Conservation (phyloP, 1,140 invertebrate species). For the Aporrectodea caliginosa region DNA sequence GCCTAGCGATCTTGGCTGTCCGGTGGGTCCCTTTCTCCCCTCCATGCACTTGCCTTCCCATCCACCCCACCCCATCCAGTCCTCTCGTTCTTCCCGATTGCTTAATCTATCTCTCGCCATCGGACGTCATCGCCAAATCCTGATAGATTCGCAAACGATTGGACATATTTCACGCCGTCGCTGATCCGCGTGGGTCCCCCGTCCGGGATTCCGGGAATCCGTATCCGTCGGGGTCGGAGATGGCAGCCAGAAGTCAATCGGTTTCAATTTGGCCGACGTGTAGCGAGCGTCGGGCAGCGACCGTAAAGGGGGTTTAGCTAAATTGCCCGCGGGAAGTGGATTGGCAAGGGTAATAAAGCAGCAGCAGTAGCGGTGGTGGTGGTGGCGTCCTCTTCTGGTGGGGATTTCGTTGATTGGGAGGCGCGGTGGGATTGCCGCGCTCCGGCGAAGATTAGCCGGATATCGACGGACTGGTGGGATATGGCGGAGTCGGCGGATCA, state of each 20-base stretch:
- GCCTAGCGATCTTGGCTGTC: too few species aligned
- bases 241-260: neutral
- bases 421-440: too few species aligned
- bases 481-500: neutral
- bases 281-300: neutral
- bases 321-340: neutral
- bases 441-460: neutral
- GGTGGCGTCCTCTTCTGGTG: neutral
- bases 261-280: neutral
- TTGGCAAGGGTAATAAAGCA: neutral
- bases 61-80: too few species aligned
- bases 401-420: neutral
- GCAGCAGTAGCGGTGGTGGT: too few species aligned
- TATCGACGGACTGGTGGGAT: neutral
- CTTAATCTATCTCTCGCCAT: too few species aligned
- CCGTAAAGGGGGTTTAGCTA: neutral
- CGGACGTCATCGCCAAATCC: too few species aligned
- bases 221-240: neutral
- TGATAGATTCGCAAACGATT: neutral
- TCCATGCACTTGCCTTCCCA: too few species aligned
- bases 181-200: neutral
- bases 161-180: neutral
- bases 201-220: neutral
- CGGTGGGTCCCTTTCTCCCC: too few species aligned
- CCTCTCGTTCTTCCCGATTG: too few species aligned